phyloP scores from a whole-genome alignment of 2,113 vertebrate genomes.

The Dipodomys stephensi region DNA sequence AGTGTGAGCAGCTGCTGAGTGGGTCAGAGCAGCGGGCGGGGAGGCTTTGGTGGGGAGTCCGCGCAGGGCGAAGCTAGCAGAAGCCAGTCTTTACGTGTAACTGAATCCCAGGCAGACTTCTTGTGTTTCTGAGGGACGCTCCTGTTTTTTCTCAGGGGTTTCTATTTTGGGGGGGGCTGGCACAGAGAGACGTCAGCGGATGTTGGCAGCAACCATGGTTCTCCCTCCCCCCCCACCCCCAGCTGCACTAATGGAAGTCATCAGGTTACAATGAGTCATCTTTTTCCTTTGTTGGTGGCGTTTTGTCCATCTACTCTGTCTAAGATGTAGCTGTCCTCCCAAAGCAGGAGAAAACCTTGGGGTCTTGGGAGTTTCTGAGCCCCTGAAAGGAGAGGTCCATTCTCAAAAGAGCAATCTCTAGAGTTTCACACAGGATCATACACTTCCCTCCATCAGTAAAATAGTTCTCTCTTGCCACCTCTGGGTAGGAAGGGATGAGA shows the following conservation, averaged over 20 bases:
- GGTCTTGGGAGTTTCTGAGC: neutral
- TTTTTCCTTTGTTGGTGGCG: conserved; percentile 25
- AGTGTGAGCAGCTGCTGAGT: neutral
- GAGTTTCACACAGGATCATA: neutral
- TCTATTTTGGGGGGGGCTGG: conserved; percentile 11
- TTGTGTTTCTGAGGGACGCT: conserved; percentile 60
- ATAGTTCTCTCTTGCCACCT: neutral
- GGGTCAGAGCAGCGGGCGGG: neutral
- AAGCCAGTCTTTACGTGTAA: conserved; percentile 54
- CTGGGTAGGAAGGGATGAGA: neutral
- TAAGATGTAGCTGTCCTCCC: neutral
- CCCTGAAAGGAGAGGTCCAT: neutral
- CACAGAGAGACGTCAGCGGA: conserved; percentile 48
- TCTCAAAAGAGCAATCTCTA: neutral
- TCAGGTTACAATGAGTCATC: conserved; percentile 59
- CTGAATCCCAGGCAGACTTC: neutral
- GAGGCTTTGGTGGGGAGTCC: neutral
- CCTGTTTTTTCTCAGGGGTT: conserved; percentile 60
- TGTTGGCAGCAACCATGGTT: conserved; percentile 58
- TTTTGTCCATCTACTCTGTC: conserved; percentile 16
- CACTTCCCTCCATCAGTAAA: neutral
- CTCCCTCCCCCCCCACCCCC: neutral
- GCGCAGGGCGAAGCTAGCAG: neutral
- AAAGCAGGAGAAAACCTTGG: neutral
- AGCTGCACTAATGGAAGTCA: conserved; percentile 54